Evolutionary conservation across 2,888 invertebrate species (phyloP).

Genomic region (Molorchus minor): DNA sequence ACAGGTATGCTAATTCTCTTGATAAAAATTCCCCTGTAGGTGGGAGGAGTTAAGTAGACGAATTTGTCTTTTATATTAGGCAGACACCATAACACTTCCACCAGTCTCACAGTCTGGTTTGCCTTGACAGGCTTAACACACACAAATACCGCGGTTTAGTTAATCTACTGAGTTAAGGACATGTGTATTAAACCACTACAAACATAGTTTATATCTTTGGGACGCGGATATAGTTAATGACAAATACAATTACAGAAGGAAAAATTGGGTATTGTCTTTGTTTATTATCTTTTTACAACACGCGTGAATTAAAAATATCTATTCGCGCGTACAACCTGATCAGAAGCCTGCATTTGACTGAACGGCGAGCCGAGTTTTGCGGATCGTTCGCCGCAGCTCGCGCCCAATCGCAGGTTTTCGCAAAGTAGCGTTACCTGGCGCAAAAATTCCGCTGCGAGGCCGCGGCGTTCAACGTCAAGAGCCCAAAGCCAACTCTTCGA

Average conservation of each 20-base stretch:
- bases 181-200: too few species aligned
- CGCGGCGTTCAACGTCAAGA: slow-evolving; percentile 46
- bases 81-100: slow-evolving; percentile 29
- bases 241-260: slow-evolving; percentile 4
- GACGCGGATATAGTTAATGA: background rate
- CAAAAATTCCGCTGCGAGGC: slow-evolving; percentile 42
- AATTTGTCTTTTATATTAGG: slow-evolving; percentile 18
- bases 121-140: slow-evolving; percentile 26
- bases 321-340: slow-evolving; percentile 27
- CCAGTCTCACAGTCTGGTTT: slow-evolving; percentile 26
- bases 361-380: background rate
- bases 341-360: slow-evolving; percentile 28
- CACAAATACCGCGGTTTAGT: too few species aligned
- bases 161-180: too few species aligned
- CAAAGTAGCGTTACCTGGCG: slow-evolving; percentile 50
- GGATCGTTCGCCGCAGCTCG: slow-evolving; percentile 31
- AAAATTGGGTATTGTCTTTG: background rate
- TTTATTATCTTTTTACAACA: slow-evolving; percentile 10
- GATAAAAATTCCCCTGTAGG: background rate
- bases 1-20: slow-evolving; percentile 17
- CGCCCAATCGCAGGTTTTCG: slow-evolving; percentile 29
- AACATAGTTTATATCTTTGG: background rate
- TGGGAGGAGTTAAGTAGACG: slow-evolving; percentile 17
- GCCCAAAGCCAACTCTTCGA: slow-evolving; percentile 53
- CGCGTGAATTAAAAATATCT: slow-evolving; percentile 20